Evolutionary conservation across 2,113 vertebrate genomes (phyloP).

Genomic region (Panthera tigris): DNA sequence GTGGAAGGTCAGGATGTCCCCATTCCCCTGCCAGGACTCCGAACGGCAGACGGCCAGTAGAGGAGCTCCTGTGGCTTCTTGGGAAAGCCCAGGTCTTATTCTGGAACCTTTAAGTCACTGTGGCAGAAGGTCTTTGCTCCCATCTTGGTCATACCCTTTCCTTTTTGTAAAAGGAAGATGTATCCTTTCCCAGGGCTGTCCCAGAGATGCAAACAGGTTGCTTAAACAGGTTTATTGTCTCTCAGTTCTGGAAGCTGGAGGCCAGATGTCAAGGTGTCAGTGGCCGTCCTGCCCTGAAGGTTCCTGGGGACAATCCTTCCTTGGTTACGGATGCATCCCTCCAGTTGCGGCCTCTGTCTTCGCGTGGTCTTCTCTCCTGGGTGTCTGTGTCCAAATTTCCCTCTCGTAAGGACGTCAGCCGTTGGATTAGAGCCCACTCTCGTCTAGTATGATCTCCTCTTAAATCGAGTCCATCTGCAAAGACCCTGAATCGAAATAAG

Average conservation of each 20-base stretch:
- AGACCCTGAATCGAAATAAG: neutral
- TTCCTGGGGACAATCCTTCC: neutral
- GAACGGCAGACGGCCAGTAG: neutral
- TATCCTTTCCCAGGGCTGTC: neutral
- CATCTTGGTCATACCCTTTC: neutral
- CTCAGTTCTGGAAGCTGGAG: neutral
- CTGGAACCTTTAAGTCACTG: neutral
- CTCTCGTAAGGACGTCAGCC: neutral
- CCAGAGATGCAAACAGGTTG: neutral
- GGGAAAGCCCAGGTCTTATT: neutral
- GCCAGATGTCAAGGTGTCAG: no score
- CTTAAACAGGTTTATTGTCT: no score
- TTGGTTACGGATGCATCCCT: no score
- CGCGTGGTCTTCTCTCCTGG: neutral
- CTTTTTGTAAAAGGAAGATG: neutral
- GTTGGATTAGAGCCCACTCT: neutral
- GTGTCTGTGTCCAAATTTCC: neutral
- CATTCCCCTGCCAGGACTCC: neutral
- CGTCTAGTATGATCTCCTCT: neutral
- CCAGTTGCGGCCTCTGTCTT: neutral
- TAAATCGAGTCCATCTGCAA: neutral
- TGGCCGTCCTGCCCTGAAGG: neutral
- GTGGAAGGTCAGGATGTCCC: no score
- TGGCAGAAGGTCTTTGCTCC: no score
- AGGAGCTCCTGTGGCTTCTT: neutral